Evolutionary conservation across 2,888 invertebrate species (phyloP).

Genomic region (Scrobipalpa costella): DNA sequence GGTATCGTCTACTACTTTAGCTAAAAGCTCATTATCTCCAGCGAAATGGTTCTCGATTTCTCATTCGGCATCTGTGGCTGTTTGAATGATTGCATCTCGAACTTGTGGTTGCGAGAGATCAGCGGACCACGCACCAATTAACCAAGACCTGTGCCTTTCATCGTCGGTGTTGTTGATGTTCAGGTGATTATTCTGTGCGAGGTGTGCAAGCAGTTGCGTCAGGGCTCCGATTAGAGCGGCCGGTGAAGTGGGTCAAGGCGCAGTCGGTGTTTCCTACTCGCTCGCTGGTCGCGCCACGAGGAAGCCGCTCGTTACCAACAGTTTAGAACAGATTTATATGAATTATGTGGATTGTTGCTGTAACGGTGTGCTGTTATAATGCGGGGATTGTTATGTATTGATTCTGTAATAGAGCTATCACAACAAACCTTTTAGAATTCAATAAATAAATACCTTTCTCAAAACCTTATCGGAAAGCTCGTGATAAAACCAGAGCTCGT

Average conservation of each 20-base stretch:
- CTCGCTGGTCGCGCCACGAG: conserved; percentile 51
- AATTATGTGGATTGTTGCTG: conserved; percentile 31
- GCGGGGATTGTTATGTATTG: conserved; percentile 12
- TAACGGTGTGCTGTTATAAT: conserved; percentile 10
- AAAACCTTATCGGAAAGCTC: neutral
- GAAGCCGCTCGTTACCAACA: conserved; percentile 67
- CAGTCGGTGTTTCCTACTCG: conserved; percentile 69
- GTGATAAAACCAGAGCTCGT: neutral
- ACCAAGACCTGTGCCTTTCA: conserved; percentile 11
- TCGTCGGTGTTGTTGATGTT: neutral
- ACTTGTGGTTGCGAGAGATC: conserved; percentile 50
- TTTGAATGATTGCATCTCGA: conserved; percentile 45
- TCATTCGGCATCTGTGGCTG: conserved; percentile 27
- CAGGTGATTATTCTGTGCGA: neutral
- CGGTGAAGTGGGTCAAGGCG: conserved; percentile 73
- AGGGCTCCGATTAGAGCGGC: conserved; percentile 35
- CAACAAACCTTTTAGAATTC: neutral
- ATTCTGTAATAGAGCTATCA: neutral
- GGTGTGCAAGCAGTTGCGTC: neutral
- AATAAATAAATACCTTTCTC: neutral
- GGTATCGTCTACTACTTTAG: neutral
- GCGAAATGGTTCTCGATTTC: conserved; percentile 18
- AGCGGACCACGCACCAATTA: conserved; percentile 29
- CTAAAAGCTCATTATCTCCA: conserved; percentile 15
- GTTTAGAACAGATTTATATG: conserved; percentile 53